Percentiles rank a stretch among this genome's conserved stretches.
phyloP scores from a whole-genome alignment of 2,888 invertebrate species.

The Sminthurinus aureus region DNA sequence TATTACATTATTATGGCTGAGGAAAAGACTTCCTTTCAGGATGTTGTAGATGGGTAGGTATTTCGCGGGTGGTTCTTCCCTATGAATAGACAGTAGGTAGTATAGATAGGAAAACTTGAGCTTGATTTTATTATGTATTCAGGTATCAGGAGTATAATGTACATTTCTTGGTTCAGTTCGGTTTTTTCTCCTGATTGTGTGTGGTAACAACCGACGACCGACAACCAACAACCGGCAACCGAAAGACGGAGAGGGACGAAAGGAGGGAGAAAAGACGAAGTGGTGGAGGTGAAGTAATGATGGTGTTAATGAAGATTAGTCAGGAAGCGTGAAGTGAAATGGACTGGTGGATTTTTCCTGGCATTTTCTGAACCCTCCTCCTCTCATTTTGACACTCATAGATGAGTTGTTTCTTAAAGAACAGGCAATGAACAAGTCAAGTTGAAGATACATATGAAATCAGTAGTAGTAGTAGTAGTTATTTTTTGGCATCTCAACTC shows the following conservation, averaged over 20 bases:
- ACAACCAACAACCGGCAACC: too few relatives aligned
- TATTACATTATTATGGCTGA: too few relatives aligned
- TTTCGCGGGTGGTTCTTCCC: too few relatives aligned
- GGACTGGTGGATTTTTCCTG: conserved; percentile 36
- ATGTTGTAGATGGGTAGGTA: too few relatives aligned
- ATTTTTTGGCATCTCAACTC: conserved; percentile 36
- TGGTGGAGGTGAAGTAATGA: conserved; percentile 34
- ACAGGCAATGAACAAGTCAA: neutral
- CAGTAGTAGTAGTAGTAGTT: neutral
- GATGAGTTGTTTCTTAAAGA: conserved; percentile 35
- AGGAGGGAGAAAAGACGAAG: conserved; percentile 5
- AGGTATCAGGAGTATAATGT: neutral
- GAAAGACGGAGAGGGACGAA: neutral
- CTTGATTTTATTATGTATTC: too few relatives aligned
- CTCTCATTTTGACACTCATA: conserved; percentile 35
- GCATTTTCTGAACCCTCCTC: conserved; percentile 27
- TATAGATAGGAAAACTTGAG: neutral
- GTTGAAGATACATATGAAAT: too few relatives aligned
- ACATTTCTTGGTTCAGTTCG: neutral
- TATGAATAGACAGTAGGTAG: neutral
- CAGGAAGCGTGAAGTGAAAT: conserved; percentile 38
- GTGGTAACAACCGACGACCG: neutral
- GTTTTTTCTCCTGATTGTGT: neutral
- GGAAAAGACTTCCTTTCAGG: too few relatives aligned
- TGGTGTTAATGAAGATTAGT: conserved; percentile 43